These are phyloP conservation scores for Argyrosomus japonicus DNA, from an alignment of 2,113 vertebrate genomes.

Conservation along the genomic window DNA sequence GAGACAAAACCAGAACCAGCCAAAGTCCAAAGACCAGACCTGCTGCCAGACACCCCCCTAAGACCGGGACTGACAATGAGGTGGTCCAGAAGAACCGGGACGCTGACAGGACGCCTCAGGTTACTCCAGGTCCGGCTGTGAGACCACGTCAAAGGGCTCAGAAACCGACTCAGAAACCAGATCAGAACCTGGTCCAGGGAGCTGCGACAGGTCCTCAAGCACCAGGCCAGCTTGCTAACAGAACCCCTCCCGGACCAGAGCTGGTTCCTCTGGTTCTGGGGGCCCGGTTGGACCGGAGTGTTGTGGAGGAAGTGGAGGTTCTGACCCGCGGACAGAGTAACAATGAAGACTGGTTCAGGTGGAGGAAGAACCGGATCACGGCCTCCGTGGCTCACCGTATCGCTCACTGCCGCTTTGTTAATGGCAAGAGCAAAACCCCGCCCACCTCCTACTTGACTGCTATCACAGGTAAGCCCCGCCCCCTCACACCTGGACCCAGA, in stretches of 20 bases:
- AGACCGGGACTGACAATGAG: not conserved
- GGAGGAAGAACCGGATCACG: constrained; percentile 87
- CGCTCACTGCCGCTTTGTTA: constrained; percentile 81
- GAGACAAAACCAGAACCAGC: constrained; percentile 10
- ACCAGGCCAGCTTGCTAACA: not conserved
- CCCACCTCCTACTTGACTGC: constrained; percentile 83
- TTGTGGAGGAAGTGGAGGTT: constrained; percentile 80
- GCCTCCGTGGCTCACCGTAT: constrained; percentile 85
- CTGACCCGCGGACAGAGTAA: constrained; percentile 85
- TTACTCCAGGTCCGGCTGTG: not conserved
- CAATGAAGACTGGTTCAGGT: constrained; percentile 84
- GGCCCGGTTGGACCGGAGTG: constrained; percentile 5
- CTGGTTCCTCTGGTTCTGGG: constrained; percentile 29
- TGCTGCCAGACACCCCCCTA: not conserved
- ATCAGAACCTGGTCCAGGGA: not conserved
- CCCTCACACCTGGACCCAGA: not conserved
- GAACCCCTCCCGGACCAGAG: constrained; percentile 8
- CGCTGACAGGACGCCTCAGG: not conserved
- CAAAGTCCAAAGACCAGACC: not conserved
- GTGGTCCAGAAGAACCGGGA: not conserved
- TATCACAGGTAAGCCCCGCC: constrained; percentile 66
- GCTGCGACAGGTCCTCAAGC: not conserved
- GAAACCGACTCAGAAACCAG: not conserved
- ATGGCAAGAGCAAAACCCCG: constrained; percentile 72
- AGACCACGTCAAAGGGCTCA: not conserved